These are phyloP conservation scores for Caenorhabditis japonica DNA, from an alignment of 2,888 invertebrate species.

Conservation along the genomic window DNA sequence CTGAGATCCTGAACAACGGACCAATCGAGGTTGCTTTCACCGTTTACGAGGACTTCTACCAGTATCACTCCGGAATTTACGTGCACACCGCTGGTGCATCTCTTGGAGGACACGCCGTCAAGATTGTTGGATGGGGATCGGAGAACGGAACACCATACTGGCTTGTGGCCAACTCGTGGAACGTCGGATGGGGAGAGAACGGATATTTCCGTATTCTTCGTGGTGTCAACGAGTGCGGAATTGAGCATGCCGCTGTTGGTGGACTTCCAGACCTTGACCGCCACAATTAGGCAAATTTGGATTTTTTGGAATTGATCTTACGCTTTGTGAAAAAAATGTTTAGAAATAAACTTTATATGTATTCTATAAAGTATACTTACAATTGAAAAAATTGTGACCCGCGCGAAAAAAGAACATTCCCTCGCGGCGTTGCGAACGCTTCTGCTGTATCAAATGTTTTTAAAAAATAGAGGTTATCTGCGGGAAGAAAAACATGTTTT, in stretches of 20 bases:
- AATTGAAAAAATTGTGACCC: too few relatives aligned
- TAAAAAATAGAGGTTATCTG: too few relatives aligned
- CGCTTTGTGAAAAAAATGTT: too few relatives aligned
- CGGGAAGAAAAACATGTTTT: too few relatives aligned
- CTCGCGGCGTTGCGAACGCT: too few relatives aligned
- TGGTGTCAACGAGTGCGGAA: conserved; percentile 58
- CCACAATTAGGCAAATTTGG: conserved; percentile 10
- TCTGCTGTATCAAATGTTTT: too few relatives aligned
- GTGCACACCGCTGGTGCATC: conserved; percentile 80
- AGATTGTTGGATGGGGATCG: conserved; percentile 90
- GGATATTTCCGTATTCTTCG: conserved; percentile 71
- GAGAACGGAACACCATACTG: conserved; percentile 84
- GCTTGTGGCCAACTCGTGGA: conserved; percentile 93
- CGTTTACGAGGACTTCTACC: conserved; percentile 88
- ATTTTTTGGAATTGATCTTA: too few relatives aligned
- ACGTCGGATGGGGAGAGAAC: conserved; percentile 89
- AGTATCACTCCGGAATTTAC: conserved; percentile 84
- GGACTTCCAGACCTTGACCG: conserved; percentile 52
- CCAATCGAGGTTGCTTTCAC: conserved; percentile 91
- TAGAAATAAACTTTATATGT: too few relatives aligned
- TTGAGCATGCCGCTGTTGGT: conserved; percentile 55
- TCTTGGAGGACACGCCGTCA: conserved; percentile 87
- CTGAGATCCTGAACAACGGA: conserved; percentile 85
- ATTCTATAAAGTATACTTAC: too few relatives aligned
- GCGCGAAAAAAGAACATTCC: too few relatives aligned